Evolutionary conservation across 1,140 invertebrate species (phyloP).

Genomic region (Lucilia sericata): DNA sequence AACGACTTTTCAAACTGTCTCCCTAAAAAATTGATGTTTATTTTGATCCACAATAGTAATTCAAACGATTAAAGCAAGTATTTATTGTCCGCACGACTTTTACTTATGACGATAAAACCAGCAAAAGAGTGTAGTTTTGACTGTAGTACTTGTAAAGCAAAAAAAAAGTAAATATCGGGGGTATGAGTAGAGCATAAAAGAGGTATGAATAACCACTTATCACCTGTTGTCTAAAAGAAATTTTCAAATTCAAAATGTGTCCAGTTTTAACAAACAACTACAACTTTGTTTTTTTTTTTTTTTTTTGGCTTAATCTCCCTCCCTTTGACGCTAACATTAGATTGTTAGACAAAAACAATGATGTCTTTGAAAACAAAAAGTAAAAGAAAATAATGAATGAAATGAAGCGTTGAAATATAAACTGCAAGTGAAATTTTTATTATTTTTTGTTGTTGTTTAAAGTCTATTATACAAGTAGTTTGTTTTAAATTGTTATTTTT

Average conservation of each 20-base stretch:
- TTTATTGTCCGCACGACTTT: conserved; percentile 21
- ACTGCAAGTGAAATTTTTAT: background rate
- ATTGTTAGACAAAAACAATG: background rate
- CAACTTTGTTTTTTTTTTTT: no score
- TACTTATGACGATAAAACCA: background rate
- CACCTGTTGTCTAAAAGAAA: conserved; percentile 26
- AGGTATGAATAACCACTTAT: conserved; percentile 37
- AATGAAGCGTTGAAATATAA: background rate
- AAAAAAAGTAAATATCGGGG: no score
- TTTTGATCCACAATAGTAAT: no score
- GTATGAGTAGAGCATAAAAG: background rate
- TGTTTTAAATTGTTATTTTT: background rate
- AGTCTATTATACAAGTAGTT: background rate
- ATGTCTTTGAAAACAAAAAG: background rate
- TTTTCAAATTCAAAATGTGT: background rate
- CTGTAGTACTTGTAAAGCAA: background rate
- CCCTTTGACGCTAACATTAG: no score
- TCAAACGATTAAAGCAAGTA: no score
- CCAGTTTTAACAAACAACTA: no score
- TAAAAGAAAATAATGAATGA: background rate
- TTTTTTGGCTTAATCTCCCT: no score
- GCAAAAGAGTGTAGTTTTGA: background rate
- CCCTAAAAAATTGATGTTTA: no score
- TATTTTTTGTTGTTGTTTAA: background rate
- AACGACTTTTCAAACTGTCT: no score